Base-by-base conservation (phyloP, 1,140 invertebrate species). In the Drosophila parvula region DNA sequence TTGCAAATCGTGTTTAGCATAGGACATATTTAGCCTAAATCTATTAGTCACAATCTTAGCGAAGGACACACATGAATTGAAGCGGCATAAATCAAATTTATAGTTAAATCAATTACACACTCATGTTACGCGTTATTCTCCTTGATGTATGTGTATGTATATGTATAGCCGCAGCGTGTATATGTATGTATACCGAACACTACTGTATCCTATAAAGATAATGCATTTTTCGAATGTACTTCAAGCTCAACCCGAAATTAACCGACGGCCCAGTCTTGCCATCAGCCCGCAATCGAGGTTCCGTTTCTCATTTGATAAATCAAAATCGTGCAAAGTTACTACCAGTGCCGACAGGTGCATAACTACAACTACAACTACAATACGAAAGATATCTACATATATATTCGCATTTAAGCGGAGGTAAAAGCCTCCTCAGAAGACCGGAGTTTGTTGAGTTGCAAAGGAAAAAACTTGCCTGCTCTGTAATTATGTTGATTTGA, bases 11-110 rank as follows among this genome's bases (percentile, higher is more conserved):
- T 63, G 43, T 45, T 74, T 61, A 67, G 67, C 56, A 68, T 70
- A 63, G 50, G 50, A 38, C 60, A 48, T 55, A 53, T 9, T 53
- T 53, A 68, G 58, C 59, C 36, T 70, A 77, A 67, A 80, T 68
- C 53, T 69, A 78, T 75, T 85, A 83, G 83, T 71, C 79, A 79
- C 75, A 67, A 74, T 78, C 75, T 68, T 88, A 89, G 75, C 68
- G 34, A 50, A 14, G 53, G 41, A 30, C 30, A 69, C 30, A 69
- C 38, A 45, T 34, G 55, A 69, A 71, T 56, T 69, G 53, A 59
- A 53, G 53, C 60, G 51, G 76, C 51, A 65, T 76, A 74, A 89
- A 89, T 88, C 71, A 83, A 88, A 86, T 86, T 74, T 82, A 86
- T 86, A 74, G 70, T 80, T 78, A 61, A 68, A 81, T 41, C 53